A percentile compares a stretch with the other conserved stretches of the same genome.
Evolutionary conservation across 2,113 vertebrate species (phyloP).

Genomic region (Mobula birostris): DNA sequence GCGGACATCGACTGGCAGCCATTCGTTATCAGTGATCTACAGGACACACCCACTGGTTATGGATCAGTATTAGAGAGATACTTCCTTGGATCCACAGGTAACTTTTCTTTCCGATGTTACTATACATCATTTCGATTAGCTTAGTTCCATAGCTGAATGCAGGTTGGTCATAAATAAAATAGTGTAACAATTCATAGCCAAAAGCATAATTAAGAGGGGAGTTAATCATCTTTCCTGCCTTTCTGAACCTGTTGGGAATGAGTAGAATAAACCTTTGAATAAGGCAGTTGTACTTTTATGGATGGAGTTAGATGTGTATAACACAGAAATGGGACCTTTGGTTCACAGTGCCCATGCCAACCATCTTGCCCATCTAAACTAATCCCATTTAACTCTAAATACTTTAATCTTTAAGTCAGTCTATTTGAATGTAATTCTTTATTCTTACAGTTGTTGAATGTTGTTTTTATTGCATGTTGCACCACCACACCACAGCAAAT

Average conservation of each 20-base stretch:
- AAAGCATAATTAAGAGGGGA: background rate
- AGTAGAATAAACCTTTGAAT: background rate
- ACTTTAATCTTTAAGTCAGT: too few relatives aligned
- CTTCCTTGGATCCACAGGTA: conserved; percentile 81
- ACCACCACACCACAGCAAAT: too few relatives aligned
- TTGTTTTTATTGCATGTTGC: too few relatives aligned
- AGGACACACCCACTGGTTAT: conserved; percentile 58
- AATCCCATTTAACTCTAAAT: too few relatives aligned
- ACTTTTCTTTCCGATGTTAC: conserved; percentile 36
- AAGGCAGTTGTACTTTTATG: background rate
- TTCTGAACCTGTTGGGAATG: background rate
- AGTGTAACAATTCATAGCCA: background rate
- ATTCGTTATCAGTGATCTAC: conserved; percentile 61
- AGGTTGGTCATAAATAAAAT: background rate
- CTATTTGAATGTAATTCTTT: too few relatives aligned
- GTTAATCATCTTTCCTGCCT: background rate
- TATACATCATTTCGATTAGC: background rate
- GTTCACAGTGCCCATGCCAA: too few relatives aligned
- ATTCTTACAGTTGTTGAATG: too few relatives aligned
- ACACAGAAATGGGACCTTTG: too few relatives aligned
- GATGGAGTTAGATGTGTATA: background rate
- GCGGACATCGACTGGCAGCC: conserved; percentile 63
- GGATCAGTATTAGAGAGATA: conserved; percentile 77
- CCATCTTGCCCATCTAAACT: too few relatives aligned
- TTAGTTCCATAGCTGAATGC: background rate